phyloP scores from a whole-genome alignment of 2,113 vertebrate species.

The Todiramphus saurophagus region DNA sequence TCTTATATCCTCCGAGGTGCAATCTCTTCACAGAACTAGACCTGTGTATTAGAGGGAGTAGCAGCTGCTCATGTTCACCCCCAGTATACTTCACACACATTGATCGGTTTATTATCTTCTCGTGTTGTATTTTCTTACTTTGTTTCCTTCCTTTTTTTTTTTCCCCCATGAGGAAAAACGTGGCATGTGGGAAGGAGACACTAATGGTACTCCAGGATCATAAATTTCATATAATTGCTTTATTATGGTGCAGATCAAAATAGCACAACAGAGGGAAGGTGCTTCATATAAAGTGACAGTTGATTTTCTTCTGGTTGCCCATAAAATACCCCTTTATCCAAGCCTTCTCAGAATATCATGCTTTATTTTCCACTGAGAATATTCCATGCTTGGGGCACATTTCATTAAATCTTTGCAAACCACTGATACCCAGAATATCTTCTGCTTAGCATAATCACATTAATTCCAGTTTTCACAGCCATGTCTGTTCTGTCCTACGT shows the following conservation, averaged over 20 bases:
- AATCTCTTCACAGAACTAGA: background rate
- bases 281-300: background rate
- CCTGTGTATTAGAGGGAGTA: background rate
- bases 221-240: background rate
- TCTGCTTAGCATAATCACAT: conserved; percentile 45
- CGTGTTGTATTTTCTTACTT: background rate
- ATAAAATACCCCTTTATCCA: background rate
- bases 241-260: background rate
- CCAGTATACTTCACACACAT: background rate
- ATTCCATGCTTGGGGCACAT: conserved; percentile 1
- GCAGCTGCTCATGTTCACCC: background rate
- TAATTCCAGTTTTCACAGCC: conserved; percentile 28
- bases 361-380: conserved; percentile 18
- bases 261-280: background rate
- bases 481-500: background rate
- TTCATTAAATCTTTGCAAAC: conserved; percentile 37
- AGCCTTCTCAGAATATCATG: background rate
- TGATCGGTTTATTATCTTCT: background rate
- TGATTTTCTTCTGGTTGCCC: background rate
- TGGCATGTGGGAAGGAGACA: background rate
- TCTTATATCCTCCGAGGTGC: background rate
- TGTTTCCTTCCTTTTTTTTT: background rate
- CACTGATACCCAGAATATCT: background rate
- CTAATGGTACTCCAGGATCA: background rate
- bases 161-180: background rate